Base-by-base conservation (phyloP, 2,113 vertebrate species). In the Stigmatopora nigra region DNA sequence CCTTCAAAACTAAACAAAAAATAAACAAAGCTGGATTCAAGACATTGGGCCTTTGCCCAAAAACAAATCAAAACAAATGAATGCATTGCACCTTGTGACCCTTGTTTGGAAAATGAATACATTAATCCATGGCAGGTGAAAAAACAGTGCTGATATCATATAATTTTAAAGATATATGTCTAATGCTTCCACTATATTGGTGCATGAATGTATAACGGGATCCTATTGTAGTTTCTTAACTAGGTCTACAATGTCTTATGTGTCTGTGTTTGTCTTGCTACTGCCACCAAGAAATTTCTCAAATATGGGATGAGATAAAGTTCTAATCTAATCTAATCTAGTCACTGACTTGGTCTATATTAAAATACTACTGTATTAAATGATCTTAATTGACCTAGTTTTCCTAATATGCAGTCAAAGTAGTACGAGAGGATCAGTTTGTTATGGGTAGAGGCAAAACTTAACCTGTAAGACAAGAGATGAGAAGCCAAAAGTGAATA, bases 21-120 rank as follows among this genome's bases (percentile, higher is more conserved):
- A 92, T 89, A 88, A 75, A 82, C 88, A 78, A 68, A 91, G 90
- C 88, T 94, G 91, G 92, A 92, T 93, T 92, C 88, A 83, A 82
- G 88, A 83, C 78, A 86, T 86, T 77, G 81, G 89, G 89, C 87
- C 85, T 90, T 31, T 86, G 88, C 89, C 89, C 89, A 90, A 92
- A 89, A 89, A 91, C 86, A 93, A 78, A 86, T 76, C 82, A 84
- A 90, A 92, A 91, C 31, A 22, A 75, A 82, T 80, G 82, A 89
- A 88, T 41, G 25, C 25, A 31, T 31, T 1, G 25, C 25, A 31
- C 25, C 25, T 3, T 31, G 25, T 3, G 25, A 31, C 25, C 25
- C 25, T 31, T 31, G 25, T 31, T 31, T 31, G 25, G 25, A 31
- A 31, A 31, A 31, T 31, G 25, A 31, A 31, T 31, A 69, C 72